Conservation (phyloP, 2,113 vertebrate species). For the Rhinopomastus cyanomelas region DNA sequence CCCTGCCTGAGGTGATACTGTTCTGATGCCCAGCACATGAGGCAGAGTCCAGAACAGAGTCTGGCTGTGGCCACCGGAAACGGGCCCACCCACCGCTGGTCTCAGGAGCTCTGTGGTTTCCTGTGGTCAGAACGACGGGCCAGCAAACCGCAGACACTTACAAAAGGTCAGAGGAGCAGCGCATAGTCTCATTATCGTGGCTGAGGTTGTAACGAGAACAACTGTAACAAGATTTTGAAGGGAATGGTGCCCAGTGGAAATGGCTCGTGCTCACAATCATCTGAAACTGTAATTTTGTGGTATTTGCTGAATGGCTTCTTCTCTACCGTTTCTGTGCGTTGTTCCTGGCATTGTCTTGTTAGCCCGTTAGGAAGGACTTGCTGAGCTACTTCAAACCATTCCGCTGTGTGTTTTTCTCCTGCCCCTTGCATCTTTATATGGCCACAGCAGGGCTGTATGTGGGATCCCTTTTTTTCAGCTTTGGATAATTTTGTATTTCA, state of each 20-base stretch:
- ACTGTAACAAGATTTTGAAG: background rate
- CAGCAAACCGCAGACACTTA: accelerated
- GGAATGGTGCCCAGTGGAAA: background rate
- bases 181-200: background rate
- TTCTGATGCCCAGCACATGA: background rate
- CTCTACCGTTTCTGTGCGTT: background rate
- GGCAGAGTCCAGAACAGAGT: accelerated
- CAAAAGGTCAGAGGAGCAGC: background rate
- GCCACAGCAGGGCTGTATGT: background rate
- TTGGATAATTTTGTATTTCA: background rate
- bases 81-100: background rate
- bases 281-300: background rate
- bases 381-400: background rate
- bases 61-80: background rate
- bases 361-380: background rate
- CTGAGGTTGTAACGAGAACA: background rate
- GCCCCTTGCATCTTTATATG: background rate
- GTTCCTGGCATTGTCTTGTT: background rate
- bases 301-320: background rate
- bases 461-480: background rate
- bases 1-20: background rate
- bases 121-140: background rate
- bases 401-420: background rate
- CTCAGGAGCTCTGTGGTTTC: background rate
- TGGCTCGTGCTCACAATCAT: background rate